Base-by-base conservation (phyloP, 2,888 invertebrate genomes). In the Odontomyia ornata region DNA sequence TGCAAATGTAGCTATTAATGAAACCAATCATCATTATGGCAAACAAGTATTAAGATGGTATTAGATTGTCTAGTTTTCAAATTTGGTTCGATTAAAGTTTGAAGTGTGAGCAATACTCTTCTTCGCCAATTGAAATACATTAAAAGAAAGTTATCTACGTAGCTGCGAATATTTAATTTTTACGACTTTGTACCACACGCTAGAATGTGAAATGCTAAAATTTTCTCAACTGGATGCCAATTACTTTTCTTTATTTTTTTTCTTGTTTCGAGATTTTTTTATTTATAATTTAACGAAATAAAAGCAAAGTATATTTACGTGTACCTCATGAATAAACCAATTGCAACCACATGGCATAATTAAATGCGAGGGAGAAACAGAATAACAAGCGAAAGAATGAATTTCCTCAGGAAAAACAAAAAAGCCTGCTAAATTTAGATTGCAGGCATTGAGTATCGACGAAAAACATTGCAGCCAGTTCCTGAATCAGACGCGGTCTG, bases 321-420 rank as follows among this genome's bases (percentile, higher is more conserved):
- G 52, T 56, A 72, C 15, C n/a, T 11, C 72, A 25, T n/a, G 43
- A 47, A 21, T 36, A 73, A n/a, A 21, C 73, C 57, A 73, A 73
- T 57, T 73, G 73, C 57, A 73, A 73, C 73, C 73, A 73, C 73
- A 73, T 73, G 73, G 43, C 43, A 57, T 27, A 73, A 73, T 73
- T 73, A 73, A 73, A 60, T 73, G 23, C 43, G 47, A 43, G 64
- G 27, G 28, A 64, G 27, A 21, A 52, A 56, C 18, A 67, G 21
- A 67, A 36, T 2, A 23, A 18, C 2, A 67, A 43, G 36, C 1
- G 15, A 30, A 47, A n/a, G 21, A 69, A 21, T 18, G 56, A 57
- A 57, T 57, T 69, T 5, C 25, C 46, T 47, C 3, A 47, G 46
- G 69, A 23, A 46, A 46, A 67, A 67, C 67, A 67, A 21, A 18